Evolutionary conservation across 2,888 invertebrate genomes (phyloP), one percentile per base, ranked within the genome.

Genomic region (Chrysomela aeneicollis): DNA sequence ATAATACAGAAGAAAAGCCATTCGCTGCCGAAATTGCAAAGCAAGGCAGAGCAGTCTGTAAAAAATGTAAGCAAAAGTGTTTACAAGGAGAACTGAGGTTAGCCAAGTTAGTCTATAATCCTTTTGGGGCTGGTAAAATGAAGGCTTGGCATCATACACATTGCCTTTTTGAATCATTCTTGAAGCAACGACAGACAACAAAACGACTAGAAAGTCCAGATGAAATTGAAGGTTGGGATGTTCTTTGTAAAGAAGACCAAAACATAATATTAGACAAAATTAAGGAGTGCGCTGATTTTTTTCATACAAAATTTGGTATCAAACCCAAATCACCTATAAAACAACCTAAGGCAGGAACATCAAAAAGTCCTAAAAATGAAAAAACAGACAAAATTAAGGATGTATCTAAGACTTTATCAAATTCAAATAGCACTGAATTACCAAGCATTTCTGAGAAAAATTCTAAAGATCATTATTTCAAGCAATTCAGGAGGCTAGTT

Each of bases 61-160:
- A 95, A 81, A 93, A 91, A 76, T 96, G 95, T 81, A 95, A 95
- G 83, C 84, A 87, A 64, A 90, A 90, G 76, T 91, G 94, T 75
- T 87, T 87, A 0, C 87, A 89, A 76, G 92, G 90, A 19, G 86
- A 88, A 64, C 77, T 94, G 50, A 85, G 95, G 63, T 83, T 95
- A 51, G 95, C 92, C 0, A 95, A 94, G 81, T 71, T 93, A 17
- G 87, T 89, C 3, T 83, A 90, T 0, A 95, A 93, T 82, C 93
- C 93, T 0, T 95, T 93, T 77, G 88, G 86, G 12, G 85, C 86
- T 9, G 88, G 87, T 35, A 75, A 89, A 74, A 93, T 95, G 93
- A 95, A 94, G 80, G 87, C 88, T 71, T 95, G 94, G 92, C 87
- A 90, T 79, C 95, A 95, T 77, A 83, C 92, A 0, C 84, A 87